phyloP scores from a whole-genome alignment of 2,797 vertebrate species.

The Garrulus glandarius region DNA sequence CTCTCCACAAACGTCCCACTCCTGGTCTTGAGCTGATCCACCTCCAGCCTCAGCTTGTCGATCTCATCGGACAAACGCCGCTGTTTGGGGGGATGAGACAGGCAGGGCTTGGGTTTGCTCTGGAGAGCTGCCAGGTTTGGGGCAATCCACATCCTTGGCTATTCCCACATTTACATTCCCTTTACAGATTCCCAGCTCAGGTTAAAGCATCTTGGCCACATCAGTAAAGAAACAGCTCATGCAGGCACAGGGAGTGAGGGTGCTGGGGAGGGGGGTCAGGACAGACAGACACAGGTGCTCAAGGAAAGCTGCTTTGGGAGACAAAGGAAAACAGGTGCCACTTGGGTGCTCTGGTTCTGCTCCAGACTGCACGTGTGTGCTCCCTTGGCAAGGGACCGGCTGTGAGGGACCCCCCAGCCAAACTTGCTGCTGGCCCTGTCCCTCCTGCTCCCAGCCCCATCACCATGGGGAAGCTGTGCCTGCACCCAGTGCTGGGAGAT shows the following conservation, averaged over 20 bases:
- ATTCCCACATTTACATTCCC: neutral
- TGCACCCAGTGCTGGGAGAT: neutral
- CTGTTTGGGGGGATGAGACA: slow-evolving; percentile 64
- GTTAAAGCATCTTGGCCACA: neutral
- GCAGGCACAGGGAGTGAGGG: neutral
- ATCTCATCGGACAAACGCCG: slow-evolving; percentile 92
- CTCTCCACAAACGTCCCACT: slow-evolving; percentile 88
- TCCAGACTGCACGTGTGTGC: rapidly evolving
- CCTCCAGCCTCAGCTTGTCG: slow-evolving; percentile 91
- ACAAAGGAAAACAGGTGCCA: neutral
- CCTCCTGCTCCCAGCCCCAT: neutral
- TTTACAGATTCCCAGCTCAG: neutral
- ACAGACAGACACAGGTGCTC: neutral
- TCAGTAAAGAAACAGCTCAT: neutral
- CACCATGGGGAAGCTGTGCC: neutral
- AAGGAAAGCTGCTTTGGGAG: neutral
- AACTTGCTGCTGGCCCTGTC: neutral
- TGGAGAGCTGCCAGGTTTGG: neutral
- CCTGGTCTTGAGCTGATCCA: slow-evolving; percentile 92
- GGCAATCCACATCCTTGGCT: neutral
- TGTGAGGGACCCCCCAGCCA: neutral
- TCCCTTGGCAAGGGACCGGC: neutral
- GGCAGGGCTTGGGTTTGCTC: neutral
- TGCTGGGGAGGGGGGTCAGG: neutral
- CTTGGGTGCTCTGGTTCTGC: neutral